Evolutionary conservation across 2,113 vertebrate genomes (phyloP).

Genomic region (Numenius arquata): DNA sequence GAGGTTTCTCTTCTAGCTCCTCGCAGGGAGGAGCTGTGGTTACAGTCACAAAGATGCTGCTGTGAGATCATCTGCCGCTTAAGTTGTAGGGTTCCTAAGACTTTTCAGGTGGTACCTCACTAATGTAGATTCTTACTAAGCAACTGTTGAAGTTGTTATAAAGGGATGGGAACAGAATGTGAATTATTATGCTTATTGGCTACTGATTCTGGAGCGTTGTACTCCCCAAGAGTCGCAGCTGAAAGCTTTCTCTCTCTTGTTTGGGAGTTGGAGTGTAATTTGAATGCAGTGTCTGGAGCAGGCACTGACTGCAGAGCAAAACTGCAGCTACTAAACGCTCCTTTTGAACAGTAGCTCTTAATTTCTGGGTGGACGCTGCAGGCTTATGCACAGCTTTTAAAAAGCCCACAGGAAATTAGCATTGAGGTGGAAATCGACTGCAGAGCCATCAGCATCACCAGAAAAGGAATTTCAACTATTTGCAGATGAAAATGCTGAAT

Average conservation of each 20-base stretch:
- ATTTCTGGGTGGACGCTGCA: background rate
- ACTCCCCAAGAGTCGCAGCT: background rate
- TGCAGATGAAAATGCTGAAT: background rate
- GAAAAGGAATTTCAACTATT: background rate
- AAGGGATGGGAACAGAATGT: background rate
- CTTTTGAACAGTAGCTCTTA: background rate
- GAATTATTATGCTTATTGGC: background rate
- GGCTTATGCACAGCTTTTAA: background rate
- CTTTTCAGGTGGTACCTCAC: background rate
- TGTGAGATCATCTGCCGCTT: background rate
- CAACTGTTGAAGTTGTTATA: background rate
- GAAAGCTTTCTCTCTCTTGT: background rate
- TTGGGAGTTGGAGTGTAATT: background rate
- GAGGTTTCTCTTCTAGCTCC: background rate
- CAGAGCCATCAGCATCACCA: background rate
- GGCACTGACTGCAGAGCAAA: background rate
- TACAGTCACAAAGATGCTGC: background rate
- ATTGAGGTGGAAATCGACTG: background rate
- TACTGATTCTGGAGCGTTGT: background rate
- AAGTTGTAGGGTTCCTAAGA: background rate
- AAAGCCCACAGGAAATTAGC: background rate
- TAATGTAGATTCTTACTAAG: background rate
- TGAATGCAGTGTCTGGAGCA: background rate
- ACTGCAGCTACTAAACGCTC: background rate
- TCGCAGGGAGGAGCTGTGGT: background rate